Base-by-base conservation (phyloP, 1,140 invertebrate genomes). In the Hyles euphorbiae region DNA sequence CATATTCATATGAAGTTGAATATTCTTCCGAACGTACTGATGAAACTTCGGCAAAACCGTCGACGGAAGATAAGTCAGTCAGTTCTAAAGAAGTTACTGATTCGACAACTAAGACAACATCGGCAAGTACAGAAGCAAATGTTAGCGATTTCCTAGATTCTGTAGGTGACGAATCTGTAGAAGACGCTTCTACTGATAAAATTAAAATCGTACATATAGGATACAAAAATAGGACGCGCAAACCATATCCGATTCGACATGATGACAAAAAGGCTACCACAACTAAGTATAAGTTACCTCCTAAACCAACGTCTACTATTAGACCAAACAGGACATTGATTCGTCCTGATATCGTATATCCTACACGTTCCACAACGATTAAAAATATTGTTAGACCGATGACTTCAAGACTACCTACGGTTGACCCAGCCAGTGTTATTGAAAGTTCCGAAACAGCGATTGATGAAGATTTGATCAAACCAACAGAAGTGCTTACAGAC, bases 361-460 rank as follows among this genome's bases (percentile, higher is more conserved):
- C 81, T 34, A 76, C 81, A 46, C 74, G 73, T 70, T 55, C 68
- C 3, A 63, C 64, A 10, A 68, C 78, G 34, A 72, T 70, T 5
- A 80, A 76, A 52, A 87, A 86, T 59, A 70, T 77, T 58, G 51
- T 78, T 8, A 64, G 73, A 58, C 83, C 84, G 12, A 56, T 77
- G 43, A 71, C 79, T 9, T 72, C 74, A 36, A 68, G 63, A 53
- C 59, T 68, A 49, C 48, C 77, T 44, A 40, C 62, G 8, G 58
- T 70, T 48, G 56, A 61, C 32, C 67, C 72, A 10, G 68, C 76
- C 36, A 75, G 71, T 65, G 56, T 87, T 40, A 81, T 90, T 54
- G 87, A 90, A 70, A 86, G 86, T 58, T 90, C 89, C 32, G 87
- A 90, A 72, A 76, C 78, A 49, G 70, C 74, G 34, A 65, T 83